These are phyloP conservation scores for Cylindroiulus punctatus DNA, from an alignment of 2,888 invertebrate species.

Conservation along the genomic window DNA sequence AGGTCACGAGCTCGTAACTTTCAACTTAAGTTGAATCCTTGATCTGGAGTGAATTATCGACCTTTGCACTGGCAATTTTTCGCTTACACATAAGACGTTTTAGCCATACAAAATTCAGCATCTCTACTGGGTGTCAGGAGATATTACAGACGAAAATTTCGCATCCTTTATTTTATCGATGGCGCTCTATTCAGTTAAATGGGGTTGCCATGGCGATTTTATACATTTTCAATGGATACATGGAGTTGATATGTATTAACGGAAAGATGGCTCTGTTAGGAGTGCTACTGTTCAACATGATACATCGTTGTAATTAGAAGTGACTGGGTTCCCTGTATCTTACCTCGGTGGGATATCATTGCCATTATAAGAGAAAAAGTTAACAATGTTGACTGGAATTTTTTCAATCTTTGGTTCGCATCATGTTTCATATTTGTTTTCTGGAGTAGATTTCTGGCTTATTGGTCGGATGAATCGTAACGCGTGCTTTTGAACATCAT, in stretches of 20 bases:
- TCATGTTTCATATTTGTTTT: neutral
- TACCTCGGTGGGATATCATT: neutral
- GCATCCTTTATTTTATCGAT: neutral
- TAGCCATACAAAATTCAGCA: neutral
- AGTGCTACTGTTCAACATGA: neutral
- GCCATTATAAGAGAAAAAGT: neutral
- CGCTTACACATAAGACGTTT: neutral
- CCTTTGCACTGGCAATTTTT: neutral
- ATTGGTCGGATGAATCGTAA: slow-evolving; percentile 17
- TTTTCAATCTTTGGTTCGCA: neutral
- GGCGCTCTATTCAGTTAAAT: neutral
- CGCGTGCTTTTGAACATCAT: slow-evolving; percentile 19
- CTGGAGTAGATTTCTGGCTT: neutral
- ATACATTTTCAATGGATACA: neutral
- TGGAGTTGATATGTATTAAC: neutral
- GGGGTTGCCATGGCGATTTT: neutral
- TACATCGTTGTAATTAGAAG: neutral
- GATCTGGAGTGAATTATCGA: too few relatives aligned
- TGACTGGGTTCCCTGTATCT: neutral
- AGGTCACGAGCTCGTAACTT: too few relatives aligned
- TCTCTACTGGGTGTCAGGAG: neutral
- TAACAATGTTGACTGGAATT: neutral
- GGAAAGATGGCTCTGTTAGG: slow-evolving; percentile 3
- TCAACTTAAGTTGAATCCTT: too few relatives aligned
- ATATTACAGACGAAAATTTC: slow-evolving; percentile 22